These are phyloP conservation scores for Clarias platycephalus DNA, from an alignment of 2,797 vertebrate genomes.

Conservation along the genomic window DNA sequence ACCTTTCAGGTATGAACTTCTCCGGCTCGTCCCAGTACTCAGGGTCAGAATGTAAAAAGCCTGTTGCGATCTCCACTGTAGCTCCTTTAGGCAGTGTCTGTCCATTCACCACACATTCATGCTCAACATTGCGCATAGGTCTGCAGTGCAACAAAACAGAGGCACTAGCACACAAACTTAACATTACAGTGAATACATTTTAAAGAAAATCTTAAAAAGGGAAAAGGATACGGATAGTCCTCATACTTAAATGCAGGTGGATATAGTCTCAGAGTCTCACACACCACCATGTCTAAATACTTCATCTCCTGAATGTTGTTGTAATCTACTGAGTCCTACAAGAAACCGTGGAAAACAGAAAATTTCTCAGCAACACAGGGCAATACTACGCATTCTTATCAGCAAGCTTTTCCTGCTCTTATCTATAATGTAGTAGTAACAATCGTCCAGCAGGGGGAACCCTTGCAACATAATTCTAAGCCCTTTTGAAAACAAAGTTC, in stretches of 20 bases:
- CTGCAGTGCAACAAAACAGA: constrained; percentile 63
- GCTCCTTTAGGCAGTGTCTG: constrained; percentile 81
- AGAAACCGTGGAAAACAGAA: constrained; percentile 24
- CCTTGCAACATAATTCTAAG: constrained; percentile 25
- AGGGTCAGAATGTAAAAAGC: constrained; percentile 85
- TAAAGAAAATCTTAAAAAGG: background rate
- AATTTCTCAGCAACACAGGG: background rate
- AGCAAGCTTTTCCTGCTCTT: constrained; percentile 8
- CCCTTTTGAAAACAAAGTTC: background rate
- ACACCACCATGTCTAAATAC: constrained; percentile 94
- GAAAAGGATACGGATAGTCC: background rate
- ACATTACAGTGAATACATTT: background rate
- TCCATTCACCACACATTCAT: constrained; percentile 82
- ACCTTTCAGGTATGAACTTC: constrained; percentile 91
- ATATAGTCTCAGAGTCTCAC: constrained; percentile 88
- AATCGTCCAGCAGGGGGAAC: constrained; percentile 45
- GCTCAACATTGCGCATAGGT: constrained; percentile 78
- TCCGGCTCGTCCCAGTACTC: constrained; percentile 86
- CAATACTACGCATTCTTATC: background rate
- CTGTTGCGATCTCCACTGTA: constrained; percentile 81
- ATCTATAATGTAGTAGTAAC: constrained; percentile 2
- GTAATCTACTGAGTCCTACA: constrained; percentile 80
- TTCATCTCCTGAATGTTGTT: constrained; percentile 84
- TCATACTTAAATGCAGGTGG: constrained; percentile 90
- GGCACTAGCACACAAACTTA: constrained; percentile 3